Conservation (phyloP, 2,797 vertebrate species). For the Hydrophis major region DNA sequence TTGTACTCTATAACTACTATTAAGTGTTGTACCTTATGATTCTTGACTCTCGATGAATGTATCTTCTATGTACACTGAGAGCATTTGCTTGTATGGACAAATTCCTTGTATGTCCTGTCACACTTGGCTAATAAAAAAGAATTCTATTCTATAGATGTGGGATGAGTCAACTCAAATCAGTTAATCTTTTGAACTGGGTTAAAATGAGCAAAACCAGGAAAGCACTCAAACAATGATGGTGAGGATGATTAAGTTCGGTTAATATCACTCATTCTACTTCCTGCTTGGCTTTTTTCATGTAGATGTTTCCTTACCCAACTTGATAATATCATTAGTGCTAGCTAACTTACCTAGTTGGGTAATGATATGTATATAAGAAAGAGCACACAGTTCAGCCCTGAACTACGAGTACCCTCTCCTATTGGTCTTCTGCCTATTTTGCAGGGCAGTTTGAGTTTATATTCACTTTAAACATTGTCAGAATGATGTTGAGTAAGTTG, state of each 20-base stretch:
- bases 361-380: not conserved
- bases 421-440: not conserved
- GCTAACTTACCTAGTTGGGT: not conserved
- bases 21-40: too few species aligned
- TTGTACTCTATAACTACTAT: too few species aligned
- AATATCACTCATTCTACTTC: not conserved
- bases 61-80: too few species aligned
- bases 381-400: not conserved
- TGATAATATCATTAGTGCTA: not conserved
- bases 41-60: too few species aligned
- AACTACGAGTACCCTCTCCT: not conserved
- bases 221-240: not conserved
- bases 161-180: not conserved
- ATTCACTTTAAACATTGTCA: not conserved
- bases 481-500: not conserved
- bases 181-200: not conserved
- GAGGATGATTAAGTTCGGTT: not conserved
- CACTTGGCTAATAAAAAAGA: too few species aligned
- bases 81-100: too few species aligned
- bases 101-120: too few species aligned
- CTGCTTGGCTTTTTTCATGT: not conserved
- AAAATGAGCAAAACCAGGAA: not conserved
- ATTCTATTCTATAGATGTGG: not conserved
- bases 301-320: not conserved
- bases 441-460: not conserved